Base-by-base conservation (phyloP, 2,888 invertebrate species). In the Halictus ligatus region DNA sequence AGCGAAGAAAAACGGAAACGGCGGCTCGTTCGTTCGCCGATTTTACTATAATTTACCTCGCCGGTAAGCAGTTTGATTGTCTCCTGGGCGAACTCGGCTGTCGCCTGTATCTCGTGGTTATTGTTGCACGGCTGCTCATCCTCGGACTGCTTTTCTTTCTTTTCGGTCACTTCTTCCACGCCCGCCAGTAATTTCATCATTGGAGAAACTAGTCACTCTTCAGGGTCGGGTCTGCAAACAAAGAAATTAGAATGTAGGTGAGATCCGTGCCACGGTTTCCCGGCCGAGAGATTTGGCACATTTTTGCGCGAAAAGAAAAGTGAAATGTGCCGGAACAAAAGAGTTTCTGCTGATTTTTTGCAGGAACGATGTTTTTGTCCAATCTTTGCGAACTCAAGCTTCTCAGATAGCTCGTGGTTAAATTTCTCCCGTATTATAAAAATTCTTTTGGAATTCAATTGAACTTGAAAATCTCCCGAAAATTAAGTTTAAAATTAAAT, bases 111-210 rank as follows among this genome's bases (percentile, higher is more conserved):
- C 77, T 92, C 92, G 84, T 91, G 88, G 75, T 91, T 91, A 87
- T 92, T 92, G 84, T 92, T 93, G 71, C 89, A 91, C 48, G 79
- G 78, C 78, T 92, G 89, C 43, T 90, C 92, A 76, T 93, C 93
- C 79, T 87, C 91, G 75, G 84, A 58, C 64, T 88, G 87, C 73
- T 89, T 90, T 73, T 82, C 91, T 80, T 81, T 80, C 80, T 89
- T 77, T 29, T 84, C 85, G 87, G 72, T 90, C 64, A 89, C 91
- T 78, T 92, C 91, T 80, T 93, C 95, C 75, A 94, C 94, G 75
- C 94, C 94, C 72, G 95, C 94, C 90, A 95, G 86, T 94, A 95
- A 90, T 94, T 95, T 95, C 95, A 95, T 95, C 94, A 95, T 95
- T 90, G 92, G 92, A 84, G 83, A 77, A 78, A 78, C 73, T 78